Conservation (phyloP, 2,113 vertebrate genomes). For the Chelonoidis abingdonii region DNA sequence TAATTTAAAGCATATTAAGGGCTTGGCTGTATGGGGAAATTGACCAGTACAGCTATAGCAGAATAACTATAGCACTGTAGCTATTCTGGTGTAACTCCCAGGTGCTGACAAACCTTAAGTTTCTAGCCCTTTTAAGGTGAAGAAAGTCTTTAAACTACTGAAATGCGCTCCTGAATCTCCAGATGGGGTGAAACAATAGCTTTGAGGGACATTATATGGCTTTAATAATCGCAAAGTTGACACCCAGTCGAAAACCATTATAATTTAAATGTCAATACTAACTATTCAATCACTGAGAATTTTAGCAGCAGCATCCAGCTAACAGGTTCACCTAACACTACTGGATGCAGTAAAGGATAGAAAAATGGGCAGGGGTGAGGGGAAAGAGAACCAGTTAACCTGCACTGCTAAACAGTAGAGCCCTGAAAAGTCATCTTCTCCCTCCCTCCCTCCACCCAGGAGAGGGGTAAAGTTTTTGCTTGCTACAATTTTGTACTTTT, state of each 20-base stretch:
- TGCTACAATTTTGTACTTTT: not conserved
- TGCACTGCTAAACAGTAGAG: not conserved
- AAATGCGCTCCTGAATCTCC: not conserved
- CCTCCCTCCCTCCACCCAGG: not conserved
- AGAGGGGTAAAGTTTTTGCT: not conserved
- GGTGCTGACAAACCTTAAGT: not conserved
- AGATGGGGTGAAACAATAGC: too few relatives aligned
- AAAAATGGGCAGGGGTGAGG: not conserved
- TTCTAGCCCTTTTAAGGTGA: not conserved
- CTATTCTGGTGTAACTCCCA: not conserved
- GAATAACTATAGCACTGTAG: not conserved
- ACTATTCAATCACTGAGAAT: not conserved
- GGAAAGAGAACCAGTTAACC: not conserved
- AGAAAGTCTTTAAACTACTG: not conserved
- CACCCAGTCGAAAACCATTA: not conserved
- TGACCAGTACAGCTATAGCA: not conserved
- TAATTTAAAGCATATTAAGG: too few relatives aligned
- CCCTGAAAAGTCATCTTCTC: not conserved
- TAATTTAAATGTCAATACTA: not conserved
- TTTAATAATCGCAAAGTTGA: not conserved
- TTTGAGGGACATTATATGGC: not conserved
- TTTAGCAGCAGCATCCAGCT: not conserved
- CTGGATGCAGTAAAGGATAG: not conserved
- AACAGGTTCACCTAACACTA: not conserved
- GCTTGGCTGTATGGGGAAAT: not conserved